Evolutionary conservation across 2,113 vertebrate genomes (phyloP).

Genomic region (Anoplopoma fimbria): DNA sequence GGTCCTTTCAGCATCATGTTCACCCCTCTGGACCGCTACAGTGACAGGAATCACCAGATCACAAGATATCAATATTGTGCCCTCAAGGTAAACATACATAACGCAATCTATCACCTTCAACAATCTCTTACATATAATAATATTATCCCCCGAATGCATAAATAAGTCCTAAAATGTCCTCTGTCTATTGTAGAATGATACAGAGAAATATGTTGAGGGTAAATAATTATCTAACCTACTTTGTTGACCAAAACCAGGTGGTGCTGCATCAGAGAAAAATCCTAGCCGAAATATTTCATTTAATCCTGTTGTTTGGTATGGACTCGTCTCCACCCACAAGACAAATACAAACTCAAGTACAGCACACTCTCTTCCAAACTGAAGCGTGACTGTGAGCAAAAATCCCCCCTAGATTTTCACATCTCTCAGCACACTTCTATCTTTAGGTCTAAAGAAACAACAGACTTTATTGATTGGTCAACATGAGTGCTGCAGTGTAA

Average conservation of each 20-base stretch:
- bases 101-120: background rate
- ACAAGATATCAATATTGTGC: constrained; percentile 98
- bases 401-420: background rate
- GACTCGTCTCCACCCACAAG: constrained; percentile 3
- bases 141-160: background rate
- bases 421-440: background rate
- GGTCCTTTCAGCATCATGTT: constrained; percentile 99
- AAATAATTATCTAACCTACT: background rate
- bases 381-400: background rate
- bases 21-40: constrained; percentile 96
- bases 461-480: background rate
- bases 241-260: background rate
- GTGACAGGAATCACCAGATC: constrained; percentile 97
- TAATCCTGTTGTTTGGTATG: background rate
- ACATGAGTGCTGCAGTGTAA: background rate
- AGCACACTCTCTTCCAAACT: background rate
- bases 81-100: constrained; percentile 87
- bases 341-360: constrained; percentile 12
- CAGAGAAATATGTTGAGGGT: background rate
- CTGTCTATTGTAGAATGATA: background rate
- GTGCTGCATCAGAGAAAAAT: background rate
- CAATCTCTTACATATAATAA: background rate
- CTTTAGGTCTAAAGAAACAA: background rate
- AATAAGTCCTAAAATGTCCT: background rate
- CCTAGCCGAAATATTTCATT: background rate